Conservation (phyloP, 2,888 invertebrate genomes). For the Dasypolia templi region DNA sequence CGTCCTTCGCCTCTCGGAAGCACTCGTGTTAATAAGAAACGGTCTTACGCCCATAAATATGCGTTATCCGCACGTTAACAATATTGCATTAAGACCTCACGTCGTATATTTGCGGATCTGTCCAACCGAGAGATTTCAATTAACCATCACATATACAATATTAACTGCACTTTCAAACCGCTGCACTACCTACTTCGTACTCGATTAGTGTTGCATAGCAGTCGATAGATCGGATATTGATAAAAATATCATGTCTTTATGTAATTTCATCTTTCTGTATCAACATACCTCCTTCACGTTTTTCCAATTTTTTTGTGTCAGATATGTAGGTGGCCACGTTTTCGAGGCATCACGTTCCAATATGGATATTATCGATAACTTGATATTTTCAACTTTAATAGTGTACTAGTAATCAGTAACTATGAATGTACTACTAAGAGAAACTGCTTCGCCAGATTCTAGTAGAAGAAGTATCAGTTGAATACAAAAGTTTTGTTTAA, state of each 20-base stretch:
- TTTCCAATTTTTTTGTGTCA: not conserved
- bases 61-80: conserved; percentile 22
- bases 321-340: not conserved
- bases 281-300: not conserved
- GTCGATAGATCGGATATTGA: conserved; percentile 24
- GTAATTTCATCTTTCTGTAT: not conserved
- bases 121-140: conserved; percentile 53
- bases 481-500: not conserved
- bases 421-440: not conserved
- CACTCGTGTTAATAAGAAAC: not conserved
- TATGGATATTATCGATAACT: not conserved
- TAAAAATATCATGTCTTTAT: not conserved
- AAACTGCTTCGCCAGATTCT: not conserved
- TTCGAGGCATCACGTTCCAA: not conserved
- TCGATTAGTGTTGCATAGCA: conserved; percentile 3
- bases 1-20: conserved; percentile 16
- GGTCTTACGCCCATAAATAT: conserved; percentile 8
- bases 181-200: conserved; percentile 12
- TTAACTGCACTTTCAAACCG: conserved; percentile 51
- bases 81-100: conserved; percentile 20
- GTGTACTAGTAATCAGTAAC: not conserved
- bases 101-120: conserved; percentile 49
- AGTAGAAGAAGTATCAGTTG: not conserved
- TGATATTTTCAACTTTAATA: not conserved
- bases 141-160: conserved; percentile 37